These are phyloP conservation scores for Lamproptera curius DNA, from an alignment of 2,888 invertebrate genomes.

Conservation along the genomic window DNA sequence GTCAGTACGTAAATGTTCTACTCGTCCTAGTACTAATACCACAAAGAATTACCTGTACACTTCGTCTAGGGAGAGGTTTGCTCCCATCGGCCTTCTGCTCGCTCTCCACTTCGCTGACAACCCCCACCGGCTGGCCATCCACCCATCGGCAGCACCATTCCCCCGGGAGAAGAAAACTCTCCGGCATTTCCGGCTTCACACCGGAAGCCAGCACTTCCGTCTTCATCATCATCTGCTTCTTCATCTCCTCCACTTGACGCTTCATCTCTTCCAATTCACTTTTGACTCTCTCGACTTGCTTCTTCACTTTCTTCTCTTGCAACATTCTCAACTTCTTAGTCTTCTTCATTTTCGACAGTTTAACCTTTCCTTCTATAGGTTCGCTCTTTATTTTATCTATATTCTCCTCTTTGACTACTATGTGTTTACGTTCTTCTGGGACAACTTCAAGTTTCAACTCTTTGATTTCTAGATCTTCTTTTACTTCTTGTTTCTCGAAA, in stretches of 20 bases:
- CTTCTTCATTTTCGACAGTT: constrained; percentile 52
- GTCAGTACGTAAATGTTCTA: too few relatives aligned
- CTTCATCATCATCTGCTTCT: constrained; percentile 50
- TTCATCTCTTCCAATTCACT: constrained; percentile 58
- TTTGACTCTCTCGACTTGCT: constrained; percentile 57
- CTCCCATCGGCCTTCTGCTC: constrained; percentile 55
- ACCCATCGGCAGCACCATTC: constrained; percentile 84
- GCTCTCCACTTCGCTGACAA: constrained; percentile 60
- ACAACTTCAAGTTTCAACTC: not conserved
- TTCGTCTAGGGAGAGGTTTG: constrained; percentile 59
- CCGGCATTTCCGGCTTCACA: constrained; percentile 40
- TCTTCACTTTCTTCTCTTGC: constrained; percentile 54
- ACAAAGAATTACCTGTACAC: constrained; percentile 72
- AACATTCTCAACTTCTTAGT: constrained; percentile 45
- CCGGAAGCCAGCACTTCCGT: constrained; percentile 35
- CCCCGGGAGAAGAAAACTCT: constrained; percentile 57
- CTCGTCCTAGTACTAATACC: too few relatives aligned
- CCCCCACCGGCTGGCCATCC: constrained; percentile 83
- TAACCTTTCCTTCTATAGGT: constrained; percentile 28
- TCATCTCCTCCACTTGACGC: constrained; percentile 59
- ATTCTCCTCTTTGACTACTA: constrained; percentile 7
- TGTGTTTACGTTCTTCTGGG: too few relatives aligned
- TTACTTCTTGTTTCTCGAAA: constrained; percentile 34
- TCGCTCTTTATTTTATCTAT: constrained; percentile 8
- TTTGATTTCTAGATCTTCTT: constrained; percentile 20